Base-by-base conservation (phyloP, 2,888 invertebrate species). In the Ophraella communa region DNA sequence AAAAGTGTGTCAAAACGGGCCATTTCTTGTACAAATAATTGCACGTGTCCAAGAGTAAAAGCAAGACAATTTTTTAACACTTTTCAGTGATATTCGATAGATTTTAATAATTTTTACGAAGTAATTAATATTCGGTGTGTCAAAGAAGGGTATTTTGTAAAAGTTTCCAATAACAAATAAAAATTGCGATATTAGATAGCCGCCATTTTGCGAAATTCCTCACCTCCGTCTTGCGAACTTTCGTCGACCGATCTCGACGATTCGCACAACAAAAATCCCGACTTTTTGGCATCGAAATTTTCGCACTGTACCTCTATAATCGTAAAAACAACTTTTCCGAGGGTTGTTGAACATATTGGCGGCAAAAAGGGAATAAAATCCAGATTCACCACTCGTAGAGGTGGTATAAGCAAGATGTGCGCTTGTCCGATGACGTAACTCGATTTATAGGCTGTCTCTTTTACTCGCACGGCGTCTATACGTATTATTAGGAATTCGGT, bases 131-230 rank as follows among this genome's bases (percentile, higher is more conserved):
- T 7, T 17, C 5, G 17, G 7, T 7, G 5, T 1, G 17, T n/a
- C 17, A 17, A 39, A 39, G 4, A 39, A 39, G 14, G 7, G 17
- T 54, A 18, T 54, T 35, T 21, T n/a, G 27, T 65, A 64, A 73
- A 67, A 68, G 61, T 67, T 35, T 65, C 33, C 53, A 60, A 51
- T 58, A 67, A 72, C 74, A 75, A 76, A 69, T 72, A 73, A 71
- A 68, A 70, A 72, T 66, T 65, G 65, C 66, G 69, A 71, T 70
- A 66, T 72, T 69, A 71, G 75, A 75, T 73, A 74, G 79, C 79
- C 75, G 80, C 80, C 81, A 81, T 81, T 80, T 81, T 81, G 78
- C 76, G 71, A 70, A 70, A 71, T 72, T 73, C 77, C 76, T 71
- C 73, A 65, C 74, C 76, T 73, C 77, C 79, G 81, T 80, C 80